Evolutionary conservation across 2,113 vertebrate genomes (phyloP).

Genomic region (Psilopsiagon aurifrons): DNA sequence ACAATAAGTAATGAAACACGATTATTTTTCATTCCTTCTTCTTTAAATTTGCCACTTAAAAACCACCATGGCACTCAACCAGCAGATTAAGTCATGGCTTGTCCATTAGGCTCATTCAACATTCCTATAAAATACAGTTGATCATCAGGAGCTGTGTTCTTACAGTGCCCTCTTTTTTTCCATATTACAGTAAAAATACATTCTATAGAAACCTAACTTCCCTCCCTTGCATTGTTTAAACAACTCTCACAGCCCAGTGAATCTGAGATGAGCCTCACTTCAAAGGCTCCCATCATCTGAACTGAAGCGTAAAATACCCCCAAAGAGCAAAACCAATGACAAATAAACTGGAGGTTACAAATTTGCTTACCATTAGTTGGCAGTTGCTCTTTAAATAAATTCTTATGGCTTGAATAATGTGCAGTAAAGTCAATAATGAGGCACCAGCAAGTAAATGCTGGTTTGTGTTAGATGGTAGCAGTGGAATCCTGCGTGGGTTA

Average conservation of each 20-base stretch:
- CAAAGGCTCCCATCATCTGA: neutral
- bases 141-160: neutral
- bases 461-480: neutral
- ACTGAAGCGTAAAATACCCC: neutral
- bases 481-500: fast-evolving
- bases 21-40: neutral
- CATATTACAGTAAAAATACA: neutral
- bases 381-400: neutral
- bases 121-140: neutral
- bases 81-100: neutral
- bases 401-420: neutral
- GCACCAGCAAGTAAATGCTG: neutral
- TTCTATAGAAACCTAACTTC: neutral
- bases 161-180: neutral
- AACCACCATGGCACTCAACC: neutral
- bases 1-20: neutral
- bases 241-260: neutral
- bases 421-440: neutral
- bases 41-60: neutral
- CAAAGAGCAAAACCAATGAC: neutral
- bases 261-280: neutral
- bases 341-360: neutral
- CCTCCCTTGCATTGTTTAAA: neutral
- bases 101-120: neutral
- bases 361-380: neutral